phyloP scores from a whole-genome alignment of 2,888 invertebrate species.

The Caenorhabditis sulstoni region DNA sequence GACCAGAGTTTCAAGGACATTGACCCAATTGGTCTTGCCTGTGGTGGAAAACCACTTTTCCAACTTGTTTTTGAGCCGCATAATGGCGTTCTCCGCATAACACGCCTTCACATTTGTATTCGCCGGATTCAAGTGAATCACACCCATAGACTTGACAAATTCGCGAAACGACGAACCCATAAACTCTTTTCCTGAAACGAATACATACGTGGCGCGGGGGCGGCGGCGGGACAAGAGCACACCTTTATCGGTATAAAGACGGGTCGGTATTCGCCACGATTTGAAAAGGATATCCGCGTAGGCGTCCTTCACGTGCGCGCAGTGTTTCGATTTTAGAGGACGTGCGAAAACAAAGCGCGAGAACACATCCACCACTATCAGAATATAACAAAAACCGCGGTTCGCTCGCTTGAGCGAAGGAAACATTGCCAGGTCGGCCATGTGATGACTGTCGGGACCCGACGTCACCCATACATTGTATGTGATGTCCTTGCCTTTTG shows the following conservation, averaged over 20 bases:
- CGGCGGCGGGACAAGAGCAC: neutral
- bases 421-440: slow-evolving; percentile 33
- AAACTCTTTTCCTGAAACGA: slow-evolving; percentile 29
- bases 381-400: slow-evolving; percentile 19
- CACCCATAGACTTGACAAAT: neutral
- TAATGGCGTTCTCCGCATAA: slow-evolving; percentile 40
- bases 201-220: too few species aligned
- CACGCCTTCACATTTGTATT: slow-evolving; percentile 36
- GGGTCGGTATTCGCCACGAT: neutral
- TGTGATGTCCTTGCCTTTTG: neutral
- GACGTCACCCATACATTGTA: slow-evolving; percentile 20
- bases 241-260: slow-evolving; percentile 7
- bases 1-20: neutral
- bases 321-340: slow-evolving; percentile 18
- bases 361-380: slow-evolving; percentile 23
- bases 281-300: slow-evolving; percentile 4
- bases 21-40: neutral
- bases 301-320: neutral
- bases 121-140: slow-evolving; percentile 22
- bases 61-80: slow-evolving; percentile 30
- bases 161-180: slow-evolving; percentile 16
- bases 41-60: slow-evolving; percentile 23
- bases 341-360: slow-evolving; percentile 14
- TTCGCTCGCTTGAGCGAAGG: neutral
- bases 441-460: slow-evolving; percentile 25